These are phyloP conservation scores for Thecocarcelia acutangulata DNA, from an alignment of 2,888 invertebrate genomes.

Conservation along the genomic window DNA sequence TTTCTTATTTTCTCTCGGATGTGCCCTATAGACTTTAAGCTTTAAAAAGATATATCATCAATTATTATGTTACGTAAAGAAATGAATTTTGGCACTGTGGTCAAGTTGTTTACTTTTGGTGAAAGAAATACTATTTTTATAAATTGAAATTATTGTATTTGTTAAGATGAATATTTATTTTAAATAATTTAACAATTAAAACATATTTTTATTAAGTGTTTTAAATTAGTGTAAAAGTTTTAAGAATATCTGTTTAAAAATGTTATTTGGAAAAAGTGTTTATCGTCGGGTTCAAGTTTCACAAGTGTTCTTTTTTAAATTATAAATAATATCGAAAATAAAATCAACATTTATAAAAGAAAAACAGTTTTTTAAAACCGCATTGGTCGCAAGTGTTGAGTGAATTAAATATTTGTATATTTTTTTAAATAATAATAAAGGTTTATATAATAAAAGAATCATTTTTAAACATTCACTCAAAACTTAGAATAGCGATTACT, in stretches of 20 bases:
- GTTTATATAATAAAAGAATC: too few species aligned
- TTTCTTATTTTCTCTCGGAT: too few species aligned
- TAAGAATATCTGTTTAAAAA: constrained; percentile 48
- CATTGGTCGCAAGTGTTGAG: neutral
- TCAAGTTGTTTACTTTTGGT: constrained; percentile 54
- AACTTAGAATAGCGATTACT: too few species aligned
- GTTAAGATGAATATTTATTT: constrained; percentile 17
- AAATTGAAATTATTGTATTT: constrained; percentile 29
- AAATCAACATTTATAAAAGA: constrained; percentile 2
- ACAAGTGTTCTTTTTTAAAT: constrained; percentile 63
- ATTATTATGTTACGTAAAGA: neutral
- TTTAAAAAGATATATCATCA: neutral
- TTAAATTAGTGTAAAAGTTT: constrained; percentile 56
- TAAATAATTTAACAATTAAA: constrained; percentile 13
- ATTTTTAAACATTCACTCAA: too few species aligned
- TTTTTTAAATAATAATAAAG: too few species aligned
- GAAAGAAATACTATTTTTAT: neutral
- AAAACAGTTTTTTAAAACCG: constrained; percentile 18
- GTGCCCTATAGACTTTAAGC: too few species aligned
- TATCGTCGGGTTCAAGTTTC: constrained; percentile 82
- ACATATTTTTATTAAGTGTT: constrained; percentile 52
- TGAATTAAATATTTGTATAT: too few species aligned
- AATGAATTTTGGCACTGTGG: constrained; percentile 15
- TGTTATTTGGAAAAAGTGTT: constrained; percentile 76
- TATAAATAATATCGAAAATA: constrained; percentile 31